A percentile compares a stretch with the other conserved stretches of the same genome.
These are phyloP conservation scores for Rhynchopsitta pachyrhyncha DNA, from an alignment of 2,113 vertebrate genomes.

Conservation along the genomic window DNA sequence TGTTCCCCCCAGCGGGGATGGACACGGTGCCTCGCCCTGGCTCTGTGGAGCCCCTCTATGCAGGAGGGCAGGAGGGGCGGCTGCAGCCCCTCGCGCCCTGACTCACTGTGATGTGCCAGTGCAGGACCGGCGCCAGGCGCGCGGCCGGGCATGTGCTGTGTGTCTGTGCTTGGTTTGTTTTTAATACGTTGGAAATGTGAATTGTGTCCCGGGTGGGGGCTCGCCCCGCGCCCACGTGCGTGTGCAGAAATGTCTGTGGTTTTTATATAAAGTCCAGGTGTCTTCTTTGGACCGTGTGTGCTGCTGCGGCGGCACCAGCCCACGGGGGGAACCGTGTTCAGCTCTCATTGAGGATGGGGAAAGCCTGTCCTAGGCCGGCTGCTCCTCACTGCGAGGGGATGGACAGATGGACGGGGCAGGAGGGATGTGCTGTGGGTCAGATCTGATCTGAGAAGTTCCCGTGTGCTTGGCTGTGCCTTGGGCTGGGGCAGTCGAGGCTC, in stretches of 20 bases:
- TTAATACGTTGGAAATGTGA: slow-evolving; percentile 49
- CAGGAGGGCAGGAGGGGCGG: not conserved
- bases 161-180: slow-evolving; percentile 39
- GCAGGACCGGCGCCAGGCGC: not conserved
- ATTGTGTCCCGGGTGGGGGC: not conserved
- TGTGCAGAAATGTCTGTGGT: slow-evolving; percentile 2
- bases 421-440: not conserved
- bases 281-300: not conserved
- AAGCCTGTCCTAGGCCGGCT: accelerated
- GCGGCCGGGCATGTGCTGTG: not conserved
- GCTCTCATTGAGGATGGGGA: accelerated
- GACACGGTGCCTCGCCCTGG: accelerated
- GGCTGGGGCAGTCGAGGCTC: accelerated
- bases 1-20: not conserved
- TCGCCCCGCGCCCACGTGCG: accelerated
- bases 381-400: accelerated
- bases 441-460: not conserved
- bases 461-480: accelerated
- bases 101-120: slow-evolving; percentile 9
- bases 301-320: too few species aligned
- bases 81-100: not conserved
- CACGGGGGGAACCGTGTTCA: accelerated
- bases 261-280: slow-evolving; percentile 61
- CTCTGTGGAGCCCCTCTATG: not conserved
- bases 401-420: accelerated